Evolutionary conservation across 2,797 vertebrate species (phyloP), one percentile per base, ranked within the genome.

Genomic region (Acanthurus tractus): DNA sequence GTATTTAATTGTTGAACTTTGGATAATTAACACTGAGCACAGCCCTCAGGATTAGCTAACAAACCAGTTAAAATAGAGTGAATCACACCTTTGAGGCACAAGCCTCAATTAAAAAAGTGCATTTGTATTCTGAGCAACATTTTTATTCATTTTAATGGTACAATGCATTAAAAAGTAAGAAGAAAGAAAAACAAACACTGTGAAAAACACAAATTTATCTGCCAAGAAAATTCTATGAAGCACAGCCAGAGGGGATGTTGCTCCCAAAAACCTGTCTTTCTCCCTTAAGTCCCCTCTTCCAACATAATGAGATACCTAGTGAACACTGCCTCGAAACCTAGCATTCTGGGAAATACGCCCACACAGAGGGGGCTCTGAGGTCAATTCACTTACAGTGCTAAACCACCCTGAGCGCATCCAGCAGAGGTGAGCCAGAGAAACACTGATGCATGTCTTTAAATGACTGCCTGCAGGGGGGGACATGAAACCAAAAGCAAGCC

Each of bases 341-440:
- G 72, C 49, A 82, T 88, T 86, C 82, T 87, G 90, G 87, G 90
- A 90, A 91, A 86, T 76, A 79, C 74, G 50, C 79, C 90, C 88
- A 87, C 84, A 63, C 70, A 61, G 83, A 81, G 62, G 63, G 72
- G 70, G 82, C 83, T 78, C 70, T 78, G 34, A 89, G 84, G 93
- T 93, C 92, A 93, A 87, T 89, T 91, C 73, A 79, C 85, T 93
- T 87, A 86, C 71, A 86, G 75, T 49, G 70, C 77, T 22, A 66
- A 82, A 88, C 74, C 87, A 85, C 83, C 87, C 68, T 65, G 66
- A 79, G 84, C 13, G 8, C 70, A 70, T 85, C 65, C 69, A 70
- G 65, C 86, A 76, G 81, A 92, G 91, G 90, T 90, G 88, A 92
- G 78, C 81, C 58, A 64, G 68, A 84, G 72, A 86, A 82, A 79